Evolutionary conservation across 2,888 invertebrate species (phyloP), one percentile per base, ranked within the genome.

Genomic region (Torymus tubicola): DNA sequence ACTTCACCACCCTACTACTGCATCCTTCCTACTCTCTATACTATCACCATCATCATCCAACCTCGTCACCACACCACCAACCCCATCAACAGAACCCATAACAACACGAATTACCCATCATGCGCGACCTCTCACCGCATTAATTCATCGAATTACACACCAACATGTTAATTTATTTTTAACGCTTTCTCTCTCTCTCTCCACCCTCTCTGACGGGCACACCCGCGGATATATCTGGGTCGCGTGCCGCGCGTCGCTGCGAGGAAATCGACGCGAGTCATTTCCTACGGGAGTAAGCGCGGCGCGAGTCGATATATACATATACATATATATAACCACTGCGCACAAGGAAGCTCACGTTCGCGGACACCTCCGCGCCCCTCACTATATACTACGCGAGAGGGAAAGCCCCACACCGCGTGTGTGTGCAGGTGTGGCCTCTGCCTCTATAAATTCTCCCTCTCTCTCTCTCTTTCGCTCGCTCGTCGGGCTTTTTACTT

Each of bases 251-350:
- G 42, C 8, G 42, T 5, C 24, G 42, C 24, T 58, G 60, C 68
- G 50, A 65, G 70, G 65, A 80, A 80, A 75, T 80, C 74, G 75
- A 75, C 65, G 76, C 76, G 53, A 80, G 71, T 77, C 77, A 81
- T 77, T 81, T 76, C 72, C 71, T 81, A 77, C 53, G 72, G 77
- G 80, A 76, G 67, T 50, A 52, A 21, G 21, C 21, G 21, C 8
- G 42, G 21, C 8, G 42, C 61, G 42, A 71, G 76, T 57, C 70
- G 70, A 73, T 69, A 50, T 65, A n/a, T n/a, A n/a, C n/a, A n/a
- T n/a, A n/a, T n/a, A n/a, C n/a, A n/a, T n/a, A 73, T 69, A 50
- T 65, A 65, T 68, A 70, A 50, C 53, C 68, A 50, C 53, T 61
- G 24, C 1, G 42, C 42, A 8, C n/a, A n/a, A n/a, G n/a, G n/a